A percentile compares a stretch with the other conserved stretches of the same genome.
phyloP scores from a whole-genome alignment of 2,113 vertebrate genomes.

The Psilopsiagon aymara region DNA sequence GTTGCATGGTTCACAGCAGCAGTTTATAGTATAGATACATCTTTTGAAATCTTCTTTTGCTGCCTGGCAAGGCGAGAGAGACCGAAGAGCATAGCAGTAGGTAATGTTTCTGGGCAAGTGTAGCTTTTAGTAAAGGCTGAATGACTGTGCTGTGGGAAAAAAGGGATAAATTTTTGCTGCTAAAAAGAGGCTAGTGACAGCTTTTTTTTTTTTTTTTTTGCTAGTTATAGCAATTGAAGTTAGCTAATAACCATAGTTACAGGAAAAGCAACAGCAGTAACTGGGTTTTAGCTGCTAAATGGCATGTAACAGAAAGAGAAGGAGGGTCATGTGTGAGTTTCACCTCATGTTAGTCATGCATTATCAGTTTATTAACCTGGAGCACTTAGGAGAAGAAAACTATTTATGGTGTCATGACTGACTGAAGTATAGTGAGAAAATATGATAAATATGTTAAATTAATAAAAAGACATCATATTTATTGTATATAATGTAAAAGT shows the following conservation, averaged over 20 bases:
- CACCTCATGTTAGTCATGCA: neutral
- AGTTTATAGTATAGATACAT: neutral
- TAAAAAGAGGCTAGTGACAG: neutral
- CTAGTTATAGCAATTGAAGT: neutral
- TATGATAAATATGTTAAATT: neutral
- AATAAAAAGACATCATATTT: neutral
- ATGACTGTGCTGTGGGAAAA: neutral
- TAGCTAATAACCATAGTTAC: slow-evolving; percentile 2
- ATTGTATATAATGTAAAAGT: neutral
- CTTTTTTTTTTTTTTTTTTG: neutral
- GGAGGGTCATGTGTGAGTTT: neutral
- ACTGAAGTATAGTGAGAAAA: neutral
- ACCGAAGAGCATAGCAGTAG: neutral
- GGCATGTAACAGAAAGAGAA: neutral
- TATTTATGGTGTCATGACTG: neutral
- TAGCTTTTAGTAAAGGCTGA: neutral
- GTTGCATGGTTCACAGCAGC: neutral
- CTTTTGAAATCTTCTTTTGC: neutral
- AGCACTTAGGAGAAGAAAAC: neutral
- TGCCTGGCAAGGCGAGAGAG: neutral
- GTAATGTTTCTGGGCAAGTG: neutral
- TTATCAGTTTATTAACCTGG: neutral
- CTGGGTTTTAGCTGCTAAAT: neutral
- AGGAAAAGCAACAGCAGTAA: neutral
- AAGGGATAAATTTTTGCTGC: neutral